Base-by-base conservation (phyloP, 2,797 vertebrate species). In the Columba guinea region DNA sequence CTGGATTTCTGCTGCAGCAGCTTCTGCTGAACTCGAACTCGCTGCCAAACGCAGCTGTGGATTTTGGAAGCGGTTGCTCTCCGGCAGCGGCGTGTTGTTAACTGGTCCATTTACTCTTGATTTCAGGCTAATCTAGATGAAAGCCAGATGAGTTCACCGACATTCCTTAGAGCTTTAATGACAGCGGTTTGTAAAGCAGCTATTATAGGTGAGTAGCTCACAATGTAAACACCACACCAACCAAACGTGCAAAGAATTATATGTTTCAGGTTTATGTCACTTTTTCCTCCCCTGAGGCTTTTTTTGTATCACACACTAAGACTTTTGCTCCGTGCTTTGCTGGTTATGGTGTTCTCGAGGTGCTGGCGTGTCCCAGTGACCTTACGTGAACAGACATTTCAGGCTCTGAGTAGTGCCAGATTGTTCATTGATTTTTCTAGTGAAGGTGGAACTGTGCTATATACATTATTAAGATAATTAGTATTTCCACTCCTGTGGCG, bases 121-220 rank as follows among this genome's bases (percentile, higher is more conserved):
- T 97, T 97, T 69, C 96, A 99, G 99, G 99, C 98, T 87, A 99
- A 99, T 98, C 98, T 99, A 71, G 99, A 99, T 69, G 99, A 99
- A 92, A 98, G 98, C 97, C 99, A 99, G 98, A 99, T 99, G 98
- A 99, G 98, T 98, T 99, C 99, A 92, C 98, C 99, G 93, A 98
- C 98, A 95, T 99, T 99, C 98, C 98, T 99, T 97, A 99, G 99
- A 98, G 99, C 99, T 98, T 98, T 99, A 98, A 99, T 99, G 99
- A 99, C 99, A 74, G 98, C 99, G 51, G 99, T 99, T 97, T 99
- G 99, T 98, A 99, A 99, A 98, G 99, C 99, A 96, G 99, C 99
- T 89, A 99, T 99, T 95, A 98, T 98, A 98, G 99, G 99, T 99
- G 97, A 99, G 98, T 97, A 67, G 76, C 28, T 30, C 63, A 60